Conservation (phyloP, 2,113 vertebrate genomes). For the Leptobrachium ailaonicum region DNA sequence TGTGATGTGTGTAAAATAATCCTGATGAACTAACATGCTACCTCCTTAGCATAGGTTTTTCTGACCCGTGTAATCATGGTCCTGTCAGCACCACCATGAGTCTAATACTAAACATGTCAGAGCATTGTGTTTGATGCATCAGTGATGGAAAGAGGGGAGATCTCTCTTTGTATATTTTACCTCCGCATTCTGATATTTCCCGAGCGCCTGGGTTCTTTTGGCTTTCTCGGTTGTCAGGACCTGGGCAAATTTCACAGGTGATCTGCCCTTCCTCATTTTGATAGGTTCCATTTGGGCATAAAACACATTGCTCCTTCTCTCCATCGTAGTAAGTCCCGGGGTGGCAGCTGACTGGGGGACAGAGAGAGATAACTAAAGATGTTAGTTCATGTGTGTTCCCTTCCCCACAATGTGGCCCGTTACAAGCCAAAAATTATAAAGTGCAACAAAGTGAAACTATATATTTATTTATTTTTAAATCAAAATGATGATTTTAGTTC, state of each 20-base stretch:
- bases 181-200: slow-evolving; percentile 79
- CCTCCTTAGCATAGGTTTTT: no score
- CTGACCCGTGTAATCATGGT: no score
- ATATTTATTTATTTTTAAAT: no score
- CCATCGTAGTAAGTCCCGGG: slow-evolving; percentile 71
- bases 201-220: slow-evolving; percentile 68
- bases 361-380: slow-evolving; percentile 15
- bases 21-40: no score
- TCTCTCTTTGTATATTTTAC: slow-evolving; percentile 55
- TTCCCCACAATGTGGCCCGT: neutral
- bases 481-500: no score
- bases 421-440: neutral
- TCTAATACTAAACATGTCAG: neutral
- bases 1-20: no score
- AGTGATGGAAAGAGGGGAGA: neutral
- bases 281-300: slow-evolving; percentile 80
- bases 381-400: neutral
- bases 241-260: slow-evolving; percentile 75
- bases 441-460: neutral
- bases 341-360: slow-evolving; percentile 74
- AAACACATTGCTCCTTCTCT: slow-evolving; percentile 73
- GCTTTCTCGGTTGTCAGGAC: slow-evolving; percentile 66
- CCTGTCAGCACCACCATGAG: no score
- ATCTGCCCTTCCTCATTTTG: slow-evolving; percentile 83
- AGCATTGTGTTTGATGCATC: neutral